These are phyloP conservation scores for Axinella damicornis DNA, from an alignment of 37 sponge, comb jelly and placozoan species.

Conservation along the genomic window DNA sequence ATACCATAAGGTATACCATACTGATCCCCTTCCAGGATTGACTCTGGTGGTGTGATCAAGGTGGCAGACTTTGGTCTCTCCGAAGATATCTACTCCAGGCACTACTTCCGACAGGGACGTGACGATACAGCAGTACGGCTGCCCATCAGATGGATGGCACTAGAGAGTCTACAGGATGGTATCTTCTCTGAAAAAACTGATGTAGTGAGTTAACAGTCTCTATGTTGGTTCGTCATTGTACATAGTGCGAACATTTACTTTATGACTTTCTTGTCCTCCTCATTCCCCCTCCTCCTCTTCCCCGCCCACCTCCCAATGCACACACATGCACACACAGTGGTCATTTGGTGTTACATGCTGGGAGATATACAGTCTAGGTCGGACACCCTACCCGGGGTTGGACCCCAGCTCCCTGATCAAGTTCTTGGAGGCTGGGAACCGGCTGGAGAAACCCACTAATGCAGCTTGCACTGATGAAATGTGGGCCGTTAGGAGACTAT, in stretches of 20 bases:
- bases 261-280: too few species aligned
- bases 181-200: conserved; percentile 1
- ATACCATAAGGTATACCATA: too few species aligned
- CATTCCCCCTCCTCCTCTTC: too few species aligned
- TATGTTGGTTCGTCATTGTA: too few species aligned
- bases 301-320: too few species aligned
- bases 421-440: neutral
- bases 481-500: too few species aligned
- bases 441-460: neutral
- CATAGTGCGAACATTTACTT: too few species aligned
- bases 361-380: conserved; percentile 6
- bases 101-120: neutral
- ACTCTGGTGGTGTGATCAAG: conserved; percentile 2
- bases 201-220: too few species aligned
- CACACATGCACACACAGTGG: neutral
- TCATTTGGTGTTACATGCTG: conserved; percentile 12
- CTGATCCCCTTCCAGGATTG: neutral
- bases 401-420: neutral
- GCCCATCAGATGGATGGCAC: neutral
- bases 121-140: neutral
- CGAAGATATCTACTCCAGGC: neutral
- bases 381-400: neutral
- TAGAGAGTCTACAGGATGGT: neutral
- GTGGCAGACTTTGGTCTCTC: conserved; percentile 7
- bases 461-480: neutral